Evolutionary conservation across 2,888 invertebrate species (phyloP).

Genomic region (Creontiades dilutus): DNA sequence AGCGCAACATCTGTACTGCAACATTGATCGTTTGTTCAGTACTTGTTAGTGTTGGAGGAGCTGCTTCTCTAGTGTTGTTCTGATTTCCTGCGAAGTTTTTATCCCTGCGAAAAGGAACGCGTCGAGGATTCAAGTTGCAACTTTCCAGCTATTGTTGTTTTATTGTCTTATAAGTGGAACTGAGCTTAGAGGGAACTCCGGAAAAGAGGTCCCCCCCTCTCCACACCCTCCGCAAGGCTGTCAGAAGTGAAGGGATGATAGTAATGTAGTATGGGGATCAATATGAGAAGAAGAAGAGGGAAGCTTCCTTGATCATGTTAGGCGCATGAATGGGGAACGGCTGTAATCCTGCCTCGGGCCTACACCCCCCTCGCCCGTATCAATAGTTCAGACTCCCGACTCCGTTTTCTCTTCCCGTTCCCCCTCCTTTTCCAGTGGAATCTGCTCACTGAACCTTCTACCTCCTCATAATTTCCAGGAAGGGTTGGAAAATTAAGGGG

Average conservation of each 20-base stretch:
- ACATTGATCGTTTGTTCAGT: too few relatives aligned
- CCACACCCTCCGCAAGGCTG: neutral
- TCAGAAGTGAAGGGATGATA: conserved; percentile 55
- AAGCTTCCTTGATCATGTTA: conserved; percentile 70
- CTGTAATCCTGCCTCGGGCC: conserved; percentile 67
- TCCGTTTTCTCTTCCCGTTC: neutral
- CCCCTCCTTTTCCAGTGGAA: conserved; percentile 16
- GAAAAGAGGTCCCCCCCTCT: neutral
- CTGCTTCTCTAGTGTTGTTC: too few relatives aligned
- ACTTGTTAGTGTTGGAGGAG: too few relatives aligned
- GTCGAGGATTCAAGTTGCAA: neutral
- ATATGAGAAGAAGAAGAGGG: conserved; percentile 66
- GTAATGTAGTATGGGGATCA: conserved; percentile 65
- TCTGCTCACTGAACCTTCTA: conserved; percentile 69
- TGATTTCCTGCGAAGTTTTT: neutral
- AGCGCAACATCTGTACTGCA: too few relatives aligned
- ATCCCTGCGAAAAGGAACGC: neutral
- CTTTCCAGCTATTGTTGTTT: conserved; percentile 24
- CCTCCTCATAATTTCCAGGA: conserved; percentile 70
- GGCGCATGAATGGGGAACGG: conserved; percentile 70
- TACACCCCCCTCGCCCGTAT: conserved; percentile 43
- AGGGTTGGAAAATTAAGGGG: conserved; percentile 70
- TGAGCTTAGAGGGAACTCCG: neutral
- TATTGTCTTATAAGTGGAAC: conserved; percentile 40
- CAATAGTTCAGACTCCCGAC: conserved; percentile 62